A percentile compares a stretch with the other conserved stretches of the same genome.
Conservation (phyloP, 2,888 invertebrate genomes). For the Bugula neritina region DNA sequence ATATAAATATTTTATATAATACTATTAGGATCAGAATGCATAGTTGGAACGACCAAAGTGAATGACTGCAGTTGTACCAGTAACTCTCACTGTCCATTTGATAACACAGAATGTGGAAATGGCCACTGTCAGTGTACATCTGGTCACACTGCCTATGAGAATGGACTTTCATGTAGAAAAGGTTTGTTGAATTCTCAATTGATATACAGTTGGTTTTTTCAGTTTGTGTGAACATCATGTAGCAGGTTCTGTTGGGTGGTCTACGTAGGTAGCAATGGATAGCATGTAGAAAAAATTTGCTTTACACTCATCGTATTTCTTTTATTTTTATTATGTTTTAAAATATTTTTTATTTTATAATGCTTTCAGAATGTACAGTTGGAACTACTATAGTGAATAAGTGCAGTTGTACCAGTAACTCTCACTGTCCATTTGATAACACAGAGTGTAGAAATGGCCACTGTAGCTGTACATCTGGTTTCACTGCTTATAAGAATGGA, state of each 20-base stretch:
- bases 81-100: not conserved
- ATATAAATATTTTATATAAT: no score
- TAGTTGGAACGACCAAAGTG: not conserved
- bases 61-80: not conserved
- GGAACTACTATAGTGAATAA: not conserved
- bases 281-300: no score
- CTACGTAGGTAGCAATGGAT: no score
- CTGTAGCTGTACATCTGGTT: not conserved
- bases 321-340: no score
- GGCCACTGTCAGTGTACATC: not conserved
- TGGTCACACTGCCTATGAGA: not conserved
- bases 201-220: no score
- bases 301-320: no score
- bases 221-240: no score
- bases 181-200: no score
- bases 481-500: not conserved
- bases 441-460: not conserved
- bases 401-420: not conserved
- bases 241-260: no score
- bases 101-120: not conserved
- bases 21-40: not conserved
- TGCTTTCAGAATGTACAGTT: not conserved
- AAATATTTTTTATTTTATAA: no score
- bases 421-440: not conserved
- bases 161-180: not conserved